Evolutionary conservation across 2,113 vertebrate genomes (phyloP), one percentile per base, ranked within the genome.

Genomic region (Xenopus tropicalis): DNA sequence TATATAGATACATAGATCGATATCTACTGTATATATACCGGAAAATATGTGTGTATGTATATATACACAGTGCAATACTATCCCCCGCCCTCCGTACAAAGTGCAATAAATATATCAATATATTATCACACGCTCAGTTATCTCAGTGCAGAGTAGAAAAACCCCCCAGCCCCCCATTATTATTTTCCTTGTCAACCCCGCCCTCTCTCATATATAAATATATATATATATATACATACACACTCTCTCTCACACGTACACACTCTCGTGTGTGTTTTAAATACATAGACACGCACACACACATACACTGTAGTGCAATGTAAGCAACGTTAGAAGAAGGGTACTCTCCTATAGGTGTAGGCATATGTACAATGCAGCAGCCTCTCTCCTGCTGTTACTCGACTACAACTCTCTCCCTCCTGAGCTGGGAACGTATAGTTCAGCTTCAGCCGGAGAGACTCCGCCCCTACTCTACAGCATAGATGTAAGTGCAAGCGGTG

Each of bases 71-170:
- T 69, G 24, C 72, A 61, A 61, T 59, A 51, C 44, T 54, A 25
- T 61, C 17, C 48, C 65, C 56, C 56, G 52, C 72, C 29, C 1
- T 69, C 44, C 46, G 23, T 61, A 52, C 67, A 74, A 67, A 67
- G 72, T 74, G 63, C 64, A 74, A 67, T 74, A 67, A 74, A 74
- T 69, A 74, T 74, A 74, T 66, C 61, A 61, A 68, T 74, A 74
- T 74, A 67, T 74, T 74, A 74, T 74, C 72, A 74, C 66, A 74
- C 64, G 52, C 64, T 68, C 63, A 11, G 17, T 25, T 58, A 58
- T 57, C 61, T 73, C 17, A 58, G 52, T 73, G 63, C 71, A 73
- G 71, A 73, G 63, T 73, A 73, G 58, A 73, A 66, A 73, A 66
- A n/a, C n/a, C 64, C 72, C 65, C 23, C 51, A 54, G 56, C 56